Base-by-base conservation (phyloP, 2,888 invertebrate genomes). In the Tetragonula carbonaria region DNA sequence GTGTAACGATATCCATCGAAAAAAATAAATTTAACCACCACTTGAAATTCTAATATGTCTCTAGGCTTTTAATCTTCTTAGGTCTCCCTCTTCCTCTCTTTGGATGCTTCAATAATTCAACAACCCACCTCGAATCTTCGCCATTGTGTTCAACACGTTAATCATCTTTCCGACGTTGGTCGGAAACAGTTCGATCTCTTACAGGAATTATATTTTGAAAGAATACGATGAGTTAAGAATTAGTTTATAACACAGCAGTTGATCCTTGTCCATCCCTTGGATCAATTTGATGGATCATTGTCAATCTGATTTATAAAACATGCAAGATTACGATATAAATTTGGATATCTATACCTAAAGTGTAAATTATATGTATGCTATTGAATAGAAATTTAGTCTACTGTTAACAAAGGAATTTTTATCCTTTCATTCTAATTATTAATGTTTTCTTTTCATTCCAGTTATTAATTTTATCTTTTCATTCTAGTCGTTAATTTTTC, bases 31-130 rank as follows among this genome's bases (percentile, higher is more conserved):
- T 84, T 71, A 78, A 33, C 55, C 80, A 18, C 18, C 68, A 55
- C 62, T 28, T 86, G 63, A 66, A 76, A 86, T 80, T 67, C 83
- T 82, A 83, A 86, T 71, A 66, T 73, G 28, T 74, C 50, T 66
- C 65, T 67, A 76, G 71, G 6, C 67, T 70, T 74, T 85, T 81
- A 78, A 86, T 85, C 68, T 74, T 63, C 71, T 28, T 51, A 59
- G 50, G 38, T 68, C 21, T 28, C 50, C 11, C 38, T 51, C 16
- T 62, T 67, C 4, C 38, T 18, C 23, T 51, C 74, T 23, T 45
- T 53, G 63, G 45, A 23, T 38, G 53, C 33, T 83, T 68, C 53
- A 71, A 78, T 86, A 78, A 83, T 82, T 83, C 77, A 82, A 68
- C 72, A 16, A 50, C 2, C 5, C 8, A 16, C 2, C 11, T 33